phyloP scores from a whole-genome alignment of 2,888 invertebrate species.

The Thereva unica region DNA sequence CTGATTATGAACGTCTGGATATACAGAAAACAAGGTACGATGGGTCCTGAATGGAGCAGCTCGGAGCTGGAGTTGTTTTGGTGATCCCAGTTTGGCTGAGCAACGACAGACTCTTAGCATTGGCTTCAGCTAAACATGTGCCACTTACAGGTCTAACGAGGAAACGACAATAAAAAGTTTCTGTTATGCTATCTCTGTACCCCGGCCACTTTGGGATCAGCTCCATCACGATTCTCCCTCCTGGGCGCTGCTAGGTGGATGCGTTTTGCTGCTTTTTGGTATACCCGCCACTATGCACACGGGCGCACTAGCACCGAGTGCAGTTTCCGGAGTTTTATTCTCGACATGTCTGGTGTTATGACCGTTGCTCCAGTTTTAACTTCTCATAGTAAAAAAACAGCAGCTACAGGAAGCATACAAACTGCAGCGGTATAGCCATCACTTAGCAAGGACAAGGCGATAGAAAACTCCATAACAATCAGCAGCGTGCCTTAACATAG shows the following conservation, averaged over 20 bases:
- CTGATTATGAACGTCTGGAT: slow-evolving; percentile 17
- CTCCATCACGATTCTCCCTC: background rate
- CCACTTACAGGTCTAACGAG: slow-evolving; percentile 9
- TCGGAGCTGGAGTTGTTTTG: background rate
- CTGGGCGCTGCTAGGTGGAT: background rate
- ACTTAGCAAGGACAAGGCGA: slow-evolving; percentile 40
- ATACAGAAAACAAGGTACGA: background rate
- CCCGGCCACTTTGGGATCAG: slow-evolving; percentile 2
- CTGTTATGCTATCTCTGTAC: slow-evolving; percentile 10
- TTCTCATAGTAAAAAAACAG: background rate
- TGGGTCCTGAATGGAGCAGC: background rate
- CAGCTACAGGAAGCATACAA: background rate
- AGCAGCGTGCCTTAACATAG: slow-evolving; percentile 37
- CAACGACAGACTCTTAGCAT: background rate
- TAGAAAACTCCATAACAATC: slow-evolving; percentile 40
- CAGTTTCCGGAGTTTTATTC: too few relatives aligned
- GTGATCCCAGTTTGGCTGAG: background rate
- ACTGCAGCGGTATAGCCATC: slow-evolving; percentile 22
- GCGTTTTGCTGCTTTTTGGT: background rate
- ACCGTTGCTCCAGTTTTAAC: too few relatives aligned
- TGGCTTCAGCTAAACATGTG: slow-evolving; percentile 15
- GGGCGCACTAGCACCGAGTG: too few relatives aligned
- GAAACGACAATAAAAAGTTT: slow-evolving; percentile 17
- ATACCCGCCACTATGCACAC: too few relatives aligned
- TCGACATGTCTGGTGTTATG: too few relatives aligned